These are phyloP conservation scores for Archegozetes longisetosus DNA, from an alignment of 1,140 invertebrate species.

Conservation along the genomic window DNA sequence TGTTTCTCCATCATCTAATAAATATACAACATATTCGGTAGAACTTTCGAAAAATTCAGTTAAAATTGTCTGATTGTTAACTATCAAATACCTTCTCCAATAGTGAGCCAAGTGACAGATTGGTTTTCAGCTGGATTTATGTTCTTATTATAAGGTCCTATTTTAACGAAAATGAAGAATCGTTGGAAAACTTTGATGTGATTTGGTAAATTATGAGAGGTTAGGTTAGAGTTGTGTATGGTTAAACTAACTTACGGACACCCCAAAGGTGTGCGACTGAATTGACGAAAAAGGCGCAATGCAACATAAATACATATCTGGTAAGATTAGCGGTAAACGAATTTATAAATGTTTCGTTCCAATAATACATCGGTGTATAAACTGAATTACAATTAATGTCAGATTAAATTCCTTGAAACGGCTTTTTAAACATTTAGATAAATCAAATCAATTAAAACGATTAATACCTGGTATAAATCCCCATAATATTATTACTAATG, in stretches of 20 bases:
- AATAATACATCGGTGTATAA: neutral
- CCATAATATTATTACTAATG: neutral
- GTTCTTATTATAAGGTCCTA: conserved; percentile 63
- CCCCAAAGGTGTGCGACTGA: neutral
- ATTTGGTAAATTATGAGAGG: no score
- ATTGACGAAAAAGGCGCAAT: neutral
- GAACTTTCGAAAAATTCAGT: no score
- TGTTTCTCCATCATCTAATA: no score
- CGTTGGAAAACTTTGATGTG: no score
- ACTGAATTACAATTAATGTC: no score
- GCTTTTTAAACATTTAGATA: no score
- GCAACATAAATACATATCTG: neutral
- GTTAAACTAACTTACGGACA: neutral
- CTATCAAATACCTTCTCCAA: conserved; percentile 29
- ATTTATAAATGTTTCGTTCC: conserved; percentile 1
- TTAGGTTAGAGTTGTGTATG: no score
- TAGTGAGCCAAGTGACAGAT: conserved; percentile 32
- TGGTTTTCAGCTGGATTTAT: conserved; percentile 37
- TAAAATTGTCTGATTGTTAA: no score
- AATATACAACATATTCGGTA: no score
- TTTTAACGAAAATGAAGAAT: conserved; percentile 72
- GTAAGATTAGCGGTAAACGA: neutral
- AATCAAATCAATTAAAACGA: no score
- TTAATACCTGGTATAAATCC: neutral
- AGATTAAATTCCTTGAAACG: no score